Conservation (phyloP, 2,113 vertebrate genomes). For the Pao palembangensis region DNA sequence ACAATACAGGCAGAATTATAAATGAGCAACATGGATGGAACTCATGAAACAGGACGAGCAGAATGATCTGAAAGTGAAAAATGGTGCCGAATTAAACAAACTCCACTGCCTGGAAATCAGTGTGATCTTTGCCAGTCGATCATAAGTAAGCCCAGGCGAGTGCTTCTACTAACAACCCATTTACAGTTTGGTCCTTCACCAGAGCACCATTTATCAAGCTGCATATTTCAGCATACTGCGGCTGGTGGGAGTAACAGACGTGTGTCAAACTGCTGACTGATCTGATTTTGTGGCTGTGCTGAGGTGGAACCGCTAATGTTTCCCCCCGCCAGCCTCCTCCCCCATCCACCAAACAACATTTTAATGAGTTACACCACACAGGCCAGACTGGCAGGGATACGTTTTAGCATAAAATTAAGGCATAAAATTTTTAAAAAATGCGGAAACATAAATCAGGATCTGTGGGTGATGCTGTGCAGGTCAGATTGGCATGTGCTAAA, state of each 20-base stretch:
- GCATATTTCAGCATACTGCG: constrained; percentile 29
- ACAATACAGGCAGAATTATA: background rate
- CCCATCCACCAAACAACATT: constrained; percentile 55
- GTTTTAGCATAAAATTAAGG: too few species aligned
- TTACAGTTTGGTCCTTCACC: constrained; percentile 49
- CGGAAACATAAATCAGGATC: constrained; percentile 43
- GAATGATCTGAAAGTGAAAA: constrained; percentile 3
- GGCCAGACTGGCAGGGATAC: constrained; percentile 39
- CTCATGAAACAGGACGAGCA: constrained; percentile 3
- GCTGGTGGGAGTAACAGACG: constrained; percentile 42
- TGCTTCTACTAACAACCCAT: constrained; percentile 50
- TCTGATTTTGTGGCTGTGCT: constrained; percentile 52
- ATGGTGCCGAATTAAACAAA: constrained; percentile 30
- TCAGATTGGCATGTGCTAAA: constrained; percentile 16
- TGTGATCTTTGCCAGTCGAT: constrained; percentile 7
- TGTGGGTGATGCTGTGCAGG: constrained; percentile 42
- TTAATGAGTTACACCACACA: constrained; percentile 64
- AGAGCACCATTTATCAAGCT: constrained; percentile 35
- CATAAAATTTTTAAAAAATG: too few species aligned
- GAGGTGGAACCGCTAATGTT: constrained; percentile 54
- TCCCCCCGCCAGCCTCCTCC: constrained; percentile 21
- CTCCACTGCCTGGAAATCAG: constrained; percentile 4
- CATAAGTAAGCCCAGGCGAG: constrained; percentile 37
- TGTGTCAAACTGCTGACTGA: constrained; percentile 57
- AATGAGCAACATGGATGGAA: background rate